These are phyloP conservation scores for Nycticorax nycticorax DNA, from an alignment of 2,113 vertebrate genomes.

Conservation along the genomic window DNA sequence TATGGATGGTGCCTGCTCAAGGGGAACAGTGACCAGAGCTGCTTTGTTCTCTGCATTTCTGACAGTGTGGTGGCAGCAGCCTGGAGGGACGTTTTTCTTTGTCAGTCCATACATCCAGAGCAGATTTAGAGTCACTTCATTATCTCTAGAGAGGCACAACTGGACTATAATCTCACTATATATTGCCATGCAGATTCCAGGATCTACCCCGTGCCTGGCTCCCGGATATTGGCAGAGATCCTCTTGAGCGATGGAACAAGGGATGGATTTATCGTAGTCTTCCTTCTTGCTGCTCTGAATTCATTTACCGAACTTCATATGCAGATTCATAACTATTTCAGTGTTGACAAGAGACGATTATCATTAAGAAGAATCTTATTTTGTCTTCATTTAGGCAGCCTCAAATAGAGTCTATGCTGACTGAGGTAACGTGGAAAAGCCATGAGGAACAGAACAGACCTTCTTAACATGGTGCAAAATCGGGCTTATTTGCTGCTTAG, in stretches of 20 bases:
- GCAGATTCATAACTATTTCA: neutral
- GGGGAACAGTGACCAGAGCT: neutral
- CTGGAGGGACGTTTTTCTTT: neutral
- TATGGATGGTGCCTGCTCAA: neutral
- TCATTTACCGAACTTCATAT: neutral
- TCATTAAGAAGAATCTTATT: neutral
- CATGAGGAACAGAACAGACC: neutral
- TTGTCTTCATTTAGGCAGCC: neutral
- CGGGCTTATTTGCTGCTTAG: neutral
- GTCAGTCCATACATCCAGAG: neutral
- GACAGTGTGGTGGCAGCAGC: neutral
- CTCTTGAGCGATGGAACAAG: rapidly evolving
- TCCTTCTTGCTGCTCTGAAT: neutral
- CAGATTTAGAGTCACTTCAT: neutral
- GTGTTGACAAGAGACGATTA: neutral
- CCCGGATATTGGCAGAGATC: neutral
- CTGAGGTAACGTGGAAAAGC: neutral
- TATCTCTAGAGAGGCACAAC: neutral
- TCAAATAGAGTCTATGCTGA: neutral
- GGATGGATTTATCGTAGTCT: neutral
- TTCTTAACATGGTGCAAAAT: neutral
- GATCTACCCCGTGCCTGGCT: neutral
- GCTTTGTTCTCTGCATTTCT: neutral
- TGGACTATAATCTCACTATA: too few species aligned
- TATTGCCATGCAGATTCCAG: neutral